phyloP scores from a whole-genome alignment of 2,888 invertebrate species.

The Panzeria rudis region DNA sequence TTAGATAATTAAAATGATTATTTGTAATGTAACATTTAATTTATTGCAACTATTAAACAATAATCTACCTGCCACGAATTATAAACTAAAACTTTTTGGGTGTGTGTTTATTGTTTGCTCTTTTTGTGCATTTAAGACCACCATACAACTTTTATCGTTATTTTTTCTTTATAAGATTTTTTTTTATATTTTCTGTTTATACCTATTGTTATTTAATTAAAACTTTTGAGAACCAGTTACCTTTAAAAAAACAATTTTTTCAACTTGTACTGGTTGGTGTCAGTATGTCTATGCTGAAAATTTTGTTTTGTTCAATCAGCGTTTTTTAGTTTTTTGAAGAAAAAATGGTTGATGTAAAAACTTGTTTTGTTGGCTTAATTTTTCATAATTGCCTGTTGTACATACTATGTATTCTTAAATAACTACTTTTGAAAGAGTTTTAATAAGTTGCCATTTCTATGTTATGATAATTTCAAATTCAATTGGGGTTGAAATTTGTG shows the following conservation, averaged over 20 bases:
- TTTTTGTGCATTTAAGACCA: background rate
- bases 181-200: constrained; percentile 8
- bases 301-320: background rate
- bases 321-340: background rate
- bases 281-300: constrained; percentile 57
- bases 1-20: constrained; percentile 62
- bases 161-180: background rate
- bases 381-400: constrained; percentile 17
- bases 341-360: background rate
- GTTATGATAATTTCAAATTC: constrained; percentile 25
- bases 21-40: constrained; percentile 62
- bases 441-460: constrained; percentile 36
- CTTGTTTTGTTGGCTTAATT: constrained; percentile 21
- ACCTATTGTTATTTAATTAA: constrained; percentile 51
- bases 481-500: constrained; percentile 21
- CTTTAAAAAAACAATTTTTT: background rate
- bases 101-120: constrained; percentile 5
- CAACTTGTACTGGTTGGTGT: constrained; percentile 48
- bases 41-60: constrained; percentile 60
- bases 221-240: constrained; percentile 55
- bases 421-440: constrained; percentile 15
- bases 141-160: background rate
- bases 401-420: no score
- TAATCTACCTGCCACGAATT: constrained; percentile 60
- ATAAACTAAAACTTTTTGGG: constrained; percentile 46